Evolutionary conservation across 2,797 vertebrate genomes (phyloP).

Genomic region (Thalassophryne amazonica): DNA sequence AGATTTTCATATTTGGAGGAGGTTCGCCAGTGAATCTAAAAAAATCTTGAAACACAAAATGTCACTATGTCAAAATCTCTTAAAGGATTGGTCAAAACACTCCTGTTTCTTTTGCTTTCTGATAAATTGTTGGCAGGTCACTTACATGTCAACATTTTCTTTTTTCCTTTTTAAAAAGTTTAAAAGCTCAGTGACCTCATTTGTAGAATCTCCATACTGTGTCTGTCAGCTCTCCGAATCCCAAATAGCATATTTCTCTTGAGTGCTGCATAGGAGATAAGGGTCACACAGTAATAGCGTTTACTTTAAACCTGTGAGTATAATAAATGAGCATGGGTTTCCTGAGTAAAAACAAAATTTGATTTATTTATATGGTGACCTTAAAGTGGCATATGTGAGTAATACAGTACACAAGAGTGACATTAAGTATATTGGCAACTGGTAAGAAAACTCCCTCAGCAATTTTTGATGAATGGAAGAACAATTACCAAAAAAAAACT

Average conservation of each 20-base stretch:
- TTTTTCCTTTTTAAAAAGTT: conserved; percentile 52
- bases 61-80: conserved; percentile 68
- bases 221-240: conserved; percentile 71
- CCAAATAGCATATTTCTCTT: conserved; percentile 19
- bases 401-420: too few species aligned
- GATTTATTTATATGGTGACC: conserved; percentile 28
- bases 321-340: conserved; percentile 55
- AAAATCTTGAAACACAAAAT: neutral
- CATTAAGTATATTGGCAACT: too few species aligned
- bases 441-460: too few species aligned
- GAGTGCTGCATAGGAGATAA: conserved; percentile 28
- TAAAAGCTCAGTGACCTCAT: conserved; percentile 94
- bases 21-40: too few species aligned
- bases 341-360: conserved; percentile 26
- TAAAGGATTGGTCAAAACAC: conserved; percentile 95
- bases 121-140: conserved; percentile 89
- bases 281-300: conserved; percentile 24
- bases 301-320: conserved; percentile 40
- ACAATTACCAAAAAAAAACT: too few species aligned
- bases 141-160: conserved; percentile 85
- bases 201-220: conserved; percentile 99
- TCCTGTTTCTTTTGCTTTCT: conserved; percentile 71
- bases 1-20: neutral
- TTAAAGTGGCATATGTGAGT: too few species aligned
- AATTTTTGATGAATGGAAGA: too few species aligned